Evolutionary conservation across 2,888 invertebrate species (phyloP).

Genomic region (Phanerotoma sp.): DNA sequence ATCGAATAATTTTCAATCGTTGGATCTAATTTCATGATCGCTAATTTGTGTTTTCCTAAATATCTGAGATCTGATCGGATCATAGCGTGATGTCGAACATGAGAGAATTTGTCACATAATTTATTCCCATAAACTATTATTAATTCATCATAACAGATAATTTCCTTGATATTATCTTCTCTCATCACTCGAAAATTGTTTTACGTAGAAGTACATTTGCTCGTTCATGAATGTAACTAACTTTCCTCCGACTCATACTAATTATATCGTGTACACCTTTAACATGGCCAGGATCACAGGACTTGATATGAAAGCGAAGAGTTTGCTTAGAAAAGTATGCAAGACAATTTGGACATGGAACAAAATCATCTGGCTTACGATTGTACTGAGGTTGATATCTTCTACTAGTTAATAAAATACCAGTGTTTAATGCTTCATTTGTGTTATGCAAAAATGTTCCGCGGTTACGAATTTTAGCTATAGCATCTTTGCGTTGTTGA

Average conservation of each 20-base stretch:
- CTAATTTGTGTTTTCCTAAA: slow-evolving; percentile 18
- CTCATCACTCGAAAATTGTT: slow-evolving; percentile 11
- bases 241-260: neutral
- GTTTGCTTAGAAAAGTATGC: neutral
- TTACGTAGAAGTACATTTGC: neutral
- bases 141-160: slow-evolving; percentile 24
- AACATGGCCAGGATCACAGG: neutral
- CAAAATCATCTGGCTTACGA: neutral
- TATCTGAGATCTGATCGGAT: slow-evolving; percentile 17
- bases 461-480: too few relatives aligned
- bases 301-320: neutral
- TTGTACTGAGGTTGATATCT: neutral
- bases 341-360: neutral
- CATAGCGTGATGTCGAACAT: slow-evolving; percentile 19
- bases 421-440: neutral
- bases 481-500: too few relatives aligned
- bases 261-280: neutral
- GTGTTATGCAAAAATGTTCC: neutral
- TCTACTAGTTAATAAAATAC: neutral
- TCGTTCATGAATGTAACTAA: neutral
- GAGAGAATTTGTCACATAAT: slow-evolving; percentile 18
- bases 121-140: slow-evolving; percentile 27
- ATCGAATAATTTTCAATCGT: neutral
- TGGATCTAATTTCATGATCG: neutral
- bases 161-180: slow-evolving; percentile 17